A percentile compares a stretch with the other conserved stretches of the same genome.
Evolutionary conservation across 2,888 invertebrate species (phyloP).

Genomic region (Strigamia transsilvanica): DNA sequence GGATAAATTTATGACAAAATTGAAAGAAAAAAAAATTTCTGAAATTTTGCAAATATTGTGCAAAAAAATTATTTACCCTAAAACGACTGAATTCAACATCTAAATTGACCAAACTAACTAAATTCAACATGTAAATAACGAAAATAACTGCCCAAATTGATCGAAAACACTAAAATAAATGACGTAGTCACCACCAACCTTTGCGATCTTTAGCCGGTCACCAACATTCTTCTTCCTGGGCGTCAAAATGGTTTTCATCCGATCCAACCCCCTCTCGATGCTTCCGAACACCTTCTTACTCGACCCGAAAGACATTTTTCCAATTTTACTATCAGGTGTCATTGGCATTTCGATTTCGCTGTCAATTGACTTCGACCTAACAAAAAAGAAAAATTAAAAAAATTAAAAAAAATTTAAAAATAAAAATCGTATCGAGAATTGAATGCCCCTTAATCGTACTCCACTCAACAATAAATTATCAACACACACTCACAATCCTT

Average conservation of each 20-base stretch:
- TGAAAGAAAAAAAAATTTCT: no score
- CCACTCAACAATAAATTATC: not conserved
- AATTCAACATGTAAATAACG: no score
- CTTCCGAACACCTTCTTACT: conserved; percentile 74
- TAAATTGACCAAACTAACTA: no score
- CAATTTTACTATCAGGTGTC: conserved; percentile 11
- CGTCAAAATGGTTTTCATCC: conserved; percentile 75
- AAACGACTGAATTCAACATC: no score
- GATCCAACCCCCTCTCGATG: conserved; percentile 74
- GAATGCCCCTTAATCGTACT: not conserved
- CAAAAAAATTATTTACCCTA: no score
- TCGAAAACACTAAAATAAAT: no score
- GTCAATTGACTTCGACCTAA: conserved; percentile 54
- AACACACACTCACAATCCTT: not conserved
- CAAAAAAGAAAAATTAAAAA: conserved; percentile 23
- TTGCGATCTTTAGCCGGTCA: conserved; percentile 63
- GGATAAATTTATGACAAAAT: no score
- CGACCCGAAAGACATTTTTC: conserved; percentile 61
- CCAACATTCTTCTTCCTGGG: conserved; percentile 67
- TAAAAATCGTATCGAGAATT: not conserved
- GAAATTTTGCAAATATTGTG: no score
- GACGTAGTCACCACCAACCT: conserved; percentile 62
- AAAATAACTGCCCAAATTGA: no score
- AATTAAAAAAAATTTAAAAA: conserved; percentile 14
- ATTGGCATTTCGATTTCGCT: conserved; percentile 54